Evolutionary conservation across 1,140 invertebrate species (phyloP), one percentile per base, ranked within the genome.

Genomic region (Subanguina moxae): DNA sequence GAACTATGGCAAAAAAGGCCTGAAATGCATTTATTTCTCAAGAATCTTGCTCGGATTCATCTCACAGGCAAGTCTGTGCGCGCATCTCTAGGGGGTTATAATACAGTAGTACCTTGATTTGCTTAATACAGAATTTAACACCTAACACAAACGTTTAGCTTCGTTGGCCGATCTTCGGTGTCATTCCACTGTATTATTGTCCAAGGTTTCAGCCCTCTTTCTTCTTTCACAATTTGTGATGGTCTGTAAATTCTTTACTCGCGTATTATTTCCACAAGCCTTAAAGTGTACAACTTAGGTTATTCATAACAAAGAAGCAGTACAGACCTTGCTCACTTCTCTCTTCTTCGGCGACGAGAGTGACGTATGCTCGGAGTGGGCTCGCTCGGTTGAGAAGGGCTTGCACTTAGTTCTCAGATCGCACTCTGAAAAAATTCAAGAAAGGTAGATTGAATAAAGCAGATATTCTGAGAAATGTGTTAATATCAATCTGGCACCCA

Each of bases 351-450:
- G 82, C 0, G 74, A 82, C 61, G 46, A 77, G 21, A 75, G 71
- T 27, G 78, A 82, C 57, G 52, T 82, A n/a, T 38, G 57, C n/a
- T 68, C 78, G 8, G 80, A 80, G 56, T 80, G 80, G 78, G 68
- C 71, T 19, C 57, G 78, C 21, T 52, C 65, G 28, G 63, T 57
- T 9, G 73, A 80, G 38, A 74, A 65, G n/a, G 74, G 67, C 13
- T 67, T 62, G 61, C 57, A 63, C 46, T 52, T 77, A 32, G 57
- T 62, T 21, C 25, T 68, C 32, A 64, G 64, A 3, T 57, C 43
- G 13, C 30, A 28, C 17, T 42, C 45, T 42, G 66, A 73, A 30
- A 58, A 66, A 43, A 19, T 57, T 17, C n/a, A 43, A 19, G 65
- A 65, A 67, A 71, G 70, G 70, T 69, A 52, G 17, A 52, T 46